Percentiles rank a stretch among this genome's conserved stretches.
Conservation (phyloP, 2,797 vertebrate genomes). For the Falco biarmicus region DNA sequence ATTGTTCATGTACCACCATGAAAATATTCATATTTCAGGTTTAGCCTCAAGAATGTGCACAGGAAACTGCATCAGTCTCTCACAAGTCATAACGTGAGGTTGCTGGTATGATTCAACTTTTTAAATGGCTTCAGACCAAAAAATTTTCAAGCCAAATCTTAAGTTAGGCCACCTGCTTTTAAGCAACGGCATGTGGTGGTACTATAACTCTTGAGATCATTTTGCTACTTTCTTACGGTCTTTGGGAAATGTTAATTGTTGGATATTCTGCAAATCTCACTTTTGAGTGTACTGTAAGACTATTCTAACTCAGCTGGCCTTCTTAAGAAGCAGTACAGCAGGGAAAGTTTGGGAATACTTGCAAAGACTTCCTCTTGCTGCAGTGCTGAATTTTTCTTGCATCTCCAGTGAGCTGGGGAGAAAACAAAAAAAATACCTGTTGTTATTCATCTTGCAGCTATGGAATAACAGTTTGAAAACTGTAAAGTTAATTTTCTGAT, state of each 20-base stretch:
- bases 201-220: neutral
- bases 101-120: neutral
- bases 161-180: neutral
- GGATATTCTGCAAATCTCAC: neutral
- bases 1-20: neutral
- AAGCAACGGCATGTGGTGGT: neutral
- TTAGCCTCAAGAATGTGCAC: neutral
- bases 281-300: neutral
- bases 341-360: neutral
- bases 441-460: neutral
- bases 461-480: slow-evolving; percentile 14
- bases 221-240: neutral
- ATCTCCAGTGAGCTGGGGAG: neutral
- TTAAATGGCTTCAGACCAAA: neutral
- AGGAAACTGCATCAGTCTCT: neutral
- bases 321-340: neutral
- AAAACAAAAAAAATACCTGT: neutral
- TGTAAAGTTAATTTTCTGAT: neutral
- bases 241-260: neutral
- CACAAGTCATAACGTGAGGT: neutral
- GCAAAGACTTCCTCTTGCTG: neutral
- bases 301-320: neutral
- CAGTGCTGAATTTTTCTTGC: neutral
- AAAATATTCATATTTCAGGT: neutral
- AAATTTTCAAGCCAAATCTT: neutral